Base-by-base conservation (phyloP, 35 echinoderm and acorn worm species). In the Heliocidaris erythrogramma region DNA sequence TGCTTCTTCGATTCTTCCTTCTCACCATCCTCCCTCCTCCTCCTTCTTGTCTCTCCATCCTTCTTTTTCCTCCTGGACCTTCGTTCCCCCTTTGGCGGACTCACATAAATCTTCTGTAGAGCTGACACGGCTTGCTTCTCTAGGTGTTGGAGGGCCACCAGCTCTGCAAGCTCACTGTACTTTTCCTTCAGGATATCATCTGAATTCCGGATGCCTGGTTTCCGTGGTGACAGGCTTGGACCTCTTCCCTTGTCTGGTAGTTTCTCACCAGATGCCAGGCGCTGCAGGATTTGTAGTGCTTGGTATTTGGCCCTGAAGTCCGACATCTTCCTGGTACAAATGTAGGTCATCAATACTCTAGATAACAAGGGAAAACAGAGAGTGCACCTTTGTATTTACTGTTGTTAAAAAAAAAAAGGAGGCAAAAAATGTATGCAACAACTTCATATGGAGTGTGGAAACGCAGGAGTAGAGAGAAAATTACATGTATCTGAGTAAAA, bases 281-380 rank as follows among this genome's bases (percentile, higher is more conserved):
- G 30, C 88, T 90, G 86, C 49, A 95, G 59, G 88, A 95, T 90
- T 24, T 92, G 88, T 17, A 91, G 88, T 32, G 94, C 94, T 91
- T 90, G 88, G 53, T 95, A 65, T 90, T 95, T 95, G 21, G 94
- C 94, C 49, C 60, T 95, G 48, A 95, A 95, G 49, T 84, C 87
- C 2, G 94, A 95, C 94, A 95, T 95, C 49, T 32, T 95, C 17
- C 27, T 12, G 27, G 35, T n/a, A n/a, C n/a, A n/a, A 91, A 91
- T 32, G 49, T 11, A 90, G 49, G n/a, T 48, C 47, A 47, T 32
- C 48, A 47, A 30, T 17, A 16, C 88, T 49, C 18, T 90, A 47
- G n/a, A 31, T 47, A 91, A 29, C 24, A 48, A 48, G 30, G 35
- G 89, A 91, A 48, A 48, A 48, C 31, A 48, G 42, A 91, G 89